phyloP scores from a whole-genome alignment of 2,113 vertebrate species.

The Mesoclemmys tuberculata region DNA sequence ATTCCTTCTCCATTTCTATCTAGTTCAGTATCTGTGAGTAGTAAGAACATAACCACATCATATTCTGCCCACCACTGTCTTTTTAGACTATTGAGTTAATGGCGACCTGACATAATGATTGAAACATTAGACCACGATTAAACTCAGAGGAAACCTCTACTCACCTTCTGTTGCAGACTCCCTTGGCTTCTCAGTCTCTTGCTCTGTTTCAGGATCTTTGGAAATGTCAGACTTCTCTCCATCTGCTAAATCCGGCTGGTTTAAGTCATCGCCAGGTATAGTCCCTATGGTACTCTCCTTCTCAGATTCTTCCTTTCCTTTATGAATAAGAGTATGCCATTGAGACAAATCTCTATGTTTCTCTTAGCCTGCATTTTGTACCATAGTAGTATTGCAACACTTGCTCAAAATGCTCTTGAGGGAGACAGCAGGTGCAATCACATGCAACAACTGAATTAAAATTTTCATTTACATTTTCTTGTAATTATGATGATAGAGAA shows the following conservation, averaged over 20 bases:
- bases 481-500: neutral
- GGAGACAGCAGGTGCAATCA: neutral
- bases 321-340: neutral
- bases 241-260: neutral
- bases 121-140: accelerated
- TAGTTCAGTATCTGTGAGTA: neutral
- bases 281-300: neutral
- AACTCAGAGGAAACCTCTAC: neutral
- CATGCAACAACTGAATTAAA: neutral
- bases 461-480: neutral
- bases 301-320: neutral
- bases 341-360: neutral
- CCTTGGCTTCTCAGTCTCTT: neutral
- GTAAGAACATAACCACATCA: neutral
- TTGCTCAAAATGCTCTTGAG: neutral
- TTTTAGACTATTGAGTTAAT: neutral
- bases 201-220: neutral
- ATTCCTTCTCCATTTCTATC: neutral
- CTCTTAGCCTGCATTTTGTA: neutral
- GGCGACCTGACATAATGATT: neutral
- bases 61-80: neutral
- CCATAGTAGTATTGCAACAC: neutral
- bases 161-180: neutral
- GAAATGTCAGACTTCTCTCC: neutral
- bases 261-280: neutral